Evolutionary conservation across 37 sponge, comb jelly and placozoan genomes (phyloP).

Genomic region (Crambe crambe): DNA sequence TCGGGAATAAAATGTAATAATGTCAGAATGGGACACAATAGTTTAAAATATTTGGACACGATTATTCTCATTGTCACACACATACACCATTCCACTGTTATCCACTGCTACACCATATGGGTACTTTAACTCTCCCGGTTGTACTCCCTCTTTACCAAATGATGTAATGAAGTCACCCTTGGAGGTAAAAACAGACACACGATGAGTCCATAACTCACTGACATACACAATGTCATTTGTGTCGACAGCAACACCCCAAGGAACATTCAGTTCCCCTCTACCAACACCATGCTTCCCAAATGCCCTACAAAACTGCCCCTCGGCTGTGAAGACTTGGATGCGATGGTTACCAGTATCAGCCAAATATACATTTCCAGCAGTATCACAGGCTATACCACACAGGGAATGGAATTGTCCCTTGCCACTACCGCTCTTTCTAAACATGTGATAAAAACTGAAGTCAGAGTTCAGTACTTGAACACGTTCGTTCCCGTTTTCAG

Average conservation of each 20-base stretch:
- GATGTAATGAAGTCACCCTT: constrained; percentile 24
- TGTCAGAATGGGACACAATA: too few relatives aligned
- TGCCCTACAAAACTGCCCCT: constrained; percentile 18
- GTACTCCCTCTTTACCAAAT: constrained; percentile 31
- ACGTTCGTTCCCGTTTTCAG: constrained; percentile 2
- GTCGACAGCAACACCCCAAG: background rate
- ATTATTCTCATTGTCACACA: too few relatives aligned
- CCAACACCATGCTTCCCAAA: too few relatives aligned
- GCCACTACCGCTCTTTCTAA: constrained; percentile 49
- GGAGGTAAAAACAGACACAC: constrained; percentile 11
- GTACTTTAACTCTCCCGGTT: constrained; percentile 21
- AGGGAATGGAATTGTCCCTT: constrained; percentile 55
- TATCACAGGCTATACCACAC: constrained; percentile 40
- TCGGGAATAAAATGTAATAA: too few relatives aligned
- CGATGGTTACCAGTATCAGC: constrained; percentile 52
- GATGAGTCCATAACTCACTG: background rate
- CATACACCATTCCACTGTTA: too few relatives aligned
- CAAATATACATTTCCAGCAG: constrained; percentile 48
- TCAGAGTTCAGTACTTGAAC: constrained; percentile 64
- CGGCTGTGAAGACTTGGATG: constrained; percentile 60
- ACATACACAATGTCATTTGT: constrained; percentile 7
- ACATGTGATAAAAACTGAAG: constrained; percentile 36
- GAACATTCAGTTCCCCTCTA: background rate
- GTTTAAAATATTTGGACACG: too few relatives aligned
- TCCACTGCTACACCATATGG: constrained; percentile 50